These are phyloP conservation scores for Daboia siamensis DNA, from an alignment of 2,113 vertebrate genomes.

Conservation along the genomic window DNA sequence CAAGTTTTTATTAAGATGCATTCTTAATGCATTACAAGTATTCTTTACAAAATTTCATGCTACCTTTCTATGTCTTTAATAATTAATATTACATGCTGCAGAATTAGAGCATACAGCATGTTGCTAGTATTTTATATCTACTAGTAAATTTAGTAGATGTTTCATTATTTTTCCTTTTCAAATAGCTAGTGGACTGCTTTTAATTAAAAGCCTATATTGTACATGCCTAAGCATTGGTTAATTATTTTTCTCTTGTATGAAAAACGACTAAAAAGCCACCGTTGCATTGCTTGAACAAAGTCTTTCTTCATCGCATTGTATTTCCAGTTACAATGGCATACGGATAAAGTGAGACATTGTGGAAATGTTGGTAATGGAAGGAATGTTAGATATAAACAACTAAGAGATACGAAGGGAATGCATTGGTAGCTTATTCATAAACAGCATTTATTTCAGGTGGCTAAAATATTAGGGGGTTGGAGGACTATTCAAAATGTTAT, in stretches of 20 bases:
- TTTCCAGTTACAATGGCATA: background rate
- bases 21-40: background rate
- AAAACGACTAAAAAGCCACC: background rate
- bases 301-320: background rate
- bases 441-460: background rate
- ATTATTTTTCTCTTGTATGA: background rate
- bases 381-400: background rate
- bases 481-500: background rate
- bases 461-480: background rate
- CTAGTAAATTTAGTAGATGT: conserved; percentile 35
- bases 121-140: conserved; percentile 39
- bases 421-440: background rate
- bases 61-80: background rate
- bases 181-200: background rate
- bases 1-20: background rate
- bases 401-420: background rate
- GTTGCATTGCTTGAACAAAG: conserved; percentile 6
- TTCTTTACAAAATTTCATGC: background rate
- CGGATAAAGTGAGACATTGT: background rate
- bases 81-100: background rate
- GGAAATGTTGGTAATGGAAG: background rate
- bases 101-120: background rate
- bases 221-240: background rate
- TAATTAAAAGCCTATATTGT: background rate
- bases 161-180: conserved; percentile 37